Conservation (phyloP, 1,140 invertebrate species). For the Camponotus floridanus region DNA sequence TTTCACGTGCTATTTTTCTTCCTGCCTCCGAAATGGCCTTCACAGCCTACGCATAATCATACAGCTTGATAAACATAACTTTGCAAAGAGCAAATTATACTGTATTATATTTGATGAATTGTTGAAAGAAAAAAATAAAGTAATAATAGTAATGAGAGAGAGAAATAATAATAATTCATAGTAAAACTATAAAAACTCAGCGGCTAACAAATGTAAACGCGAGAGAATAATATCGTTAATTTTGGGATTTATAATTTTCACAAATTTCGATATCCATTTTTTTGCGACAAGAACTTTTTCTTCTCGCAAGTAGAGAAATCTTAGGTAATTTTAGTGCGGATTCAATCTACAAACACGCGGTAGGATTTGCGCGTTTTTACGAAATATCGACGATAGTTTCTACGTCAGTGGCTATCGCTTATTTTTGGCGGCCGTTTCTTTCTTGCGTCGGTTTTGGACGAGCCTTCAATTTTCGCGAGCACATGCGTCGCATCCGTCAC, state of each 20-base stretch:
- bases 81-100: slow-evolving; percentile 2
- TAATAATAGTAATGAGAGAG: not conserved
- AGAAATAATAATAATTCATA: not conserved
- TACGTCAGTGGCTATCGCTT: slow-evolving; percentile 7
- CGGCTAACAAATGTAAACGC: not conserved
- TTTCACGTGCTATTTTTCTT: slow-evolving; percentile 5
- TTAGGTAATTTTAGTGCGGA: not conserved
- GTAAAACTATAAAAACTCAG: not conserved
- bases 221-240: too few relatives aligned
- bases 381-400: not conserved
- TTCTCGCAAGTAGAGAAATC: not conserved
- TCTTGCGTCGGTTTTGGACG: slow-evolving; percentile 26
- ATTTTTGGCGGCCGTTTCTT: slow-evolving; percentile 30
- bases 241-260: too few relatives aligned
- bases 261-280: not conserved
- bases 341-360: not conserved
- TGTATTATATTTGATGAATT: not conserved
- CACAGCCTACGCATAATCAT: not conserved
- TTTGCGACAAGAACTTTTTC: not conserved
- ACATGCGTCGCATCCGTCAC: not conserved
- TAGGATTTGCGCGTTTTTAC: not conserved
- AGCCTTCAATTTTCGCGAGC: slow-evolving; percentile 27
- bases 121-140: not conserved
- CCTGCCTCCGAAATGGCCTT: slow-evolving; percentile 21
- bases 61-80: slow-evolving; percentile 7